phyloP scores from a whole-genome alignment of 2,888 invertebrate species.

The Troides oblongomaculatus region DNA sequence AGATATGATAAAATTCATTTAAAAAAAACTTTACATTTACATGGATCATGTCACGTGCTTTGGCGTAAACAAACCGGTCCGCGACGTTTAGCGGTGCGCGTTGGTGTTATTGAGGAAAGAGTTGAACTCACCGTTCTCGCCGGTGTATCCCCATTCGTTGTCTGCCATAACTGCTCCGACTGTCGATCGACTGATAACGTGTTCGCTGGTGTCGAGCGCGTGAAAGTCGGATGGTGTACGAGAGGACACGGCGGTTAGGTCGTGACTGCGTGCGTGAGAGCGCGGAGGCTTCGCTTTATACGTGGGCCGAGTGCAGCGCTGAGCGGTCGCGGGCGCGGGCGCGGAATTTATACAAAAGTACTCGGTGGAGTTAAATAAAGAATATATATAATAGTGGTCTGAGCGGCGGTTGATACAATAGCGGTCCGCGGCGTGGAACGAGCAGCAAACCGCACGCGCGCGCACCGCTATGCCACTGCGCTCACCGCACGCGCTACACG shows the following conservation, averaged over 20 bases:
- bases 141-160: conserved; percentile 81
- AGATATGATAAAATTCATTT: conserved; percentile 2
- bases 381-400: conserved; percentile 33
- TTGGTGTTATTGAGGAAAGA: conserved; percentile 34
- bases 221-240: conserved; percentile 59
- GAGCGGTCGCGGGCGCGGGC: conserved; percentile 38
- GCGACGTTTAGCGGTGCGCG: conserved; percentile 41
- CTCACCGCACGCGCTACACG: conserved; percentile 39
- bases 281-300: conserved; percentile 64
- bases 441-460: conserved; percentile 41
- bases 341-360: conserved; percentile 33
- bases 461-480: conserved; percentile 55
- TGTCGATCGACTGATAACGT: conserved; percentile 36
- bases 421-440: conserved; percentile 31
- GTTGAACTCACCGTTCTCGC: conserved; percentile 78
- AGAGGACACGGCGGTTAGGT: conserved; percentile 66
- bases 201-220: conserved; percentile 45
- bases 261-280: conserved; percentile 71
- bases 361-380: not conserved
- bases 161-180: conserved; percentile 57
- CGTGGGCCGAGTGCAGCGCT: conserved; percentile 39
- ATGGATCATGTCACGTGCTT: conserved; percentile 61
- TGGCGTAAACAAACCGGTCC: conserved; percentile 77
- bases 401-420: conserved; percentile 7
- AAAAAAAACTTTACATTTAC: conserved; percentile 22